A percentile compares a stretch with the other conserved stretches of the same genome.
Evolutionary conservation across 2,113 vertebrate species (phyloP).

Genomic region (Seriola aureovittata): DNA sequence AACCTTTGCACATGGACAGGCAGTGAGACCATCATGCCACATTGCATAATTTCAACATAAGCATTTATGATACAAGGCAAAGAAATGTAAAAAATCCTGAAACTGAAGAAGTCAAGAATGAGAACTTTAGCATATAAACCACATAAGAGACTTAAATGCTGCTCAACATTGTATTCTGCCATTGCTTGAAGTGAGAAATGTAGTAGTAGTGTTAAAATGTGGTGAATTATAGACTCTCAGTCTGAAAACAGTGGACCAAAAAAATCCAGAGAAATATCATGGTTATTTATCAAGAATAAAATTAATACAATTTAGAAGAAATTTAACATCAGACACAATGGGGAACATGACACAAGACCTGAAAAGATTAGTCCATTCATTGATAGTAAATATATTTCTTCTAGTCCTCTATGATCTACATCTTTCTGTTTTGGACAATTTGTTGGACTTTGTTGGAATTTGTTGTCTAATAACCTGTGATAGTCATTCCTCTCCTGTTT

Average conservation of each 20-base stretch:
- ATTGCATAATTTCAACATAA: background rate
- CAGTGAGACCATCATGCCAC: background rate
- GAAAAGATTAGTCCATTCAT: too few species aligned
- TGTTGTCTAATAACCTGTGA: background rate
- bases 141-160: background rate
- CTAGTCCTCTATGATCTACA: too few species aligned
- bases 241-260: background rate
- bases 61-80: background rate
- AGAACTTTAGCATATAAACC: background rate
- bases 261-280: too few species aligned
- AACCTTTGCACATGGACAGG: background rate
- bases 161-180: background rate
- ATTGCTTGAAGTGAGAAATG: too few species aligned
- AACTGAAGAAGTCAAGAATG: background rate
- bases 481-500: too few species aligned
- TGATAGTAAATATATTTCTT: too few species aligned
- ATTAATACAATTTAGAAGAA: background rate
- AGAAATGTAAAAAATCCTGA: background rate
- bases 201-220: background rate
- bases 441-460: too few species aligned
- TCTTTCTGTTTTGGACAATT: too few species aligned
- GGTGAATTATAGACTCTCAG: background rate
- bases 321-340: too few species aligned
- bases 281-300: background rate
- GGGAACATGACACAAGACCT: too few species aligned